Evolutionary conservation across 2,888 invertebrate genomes (phyloP), one percentile per base, ranked within the genome.

Genomic region (Sturmia bella): DNA sequence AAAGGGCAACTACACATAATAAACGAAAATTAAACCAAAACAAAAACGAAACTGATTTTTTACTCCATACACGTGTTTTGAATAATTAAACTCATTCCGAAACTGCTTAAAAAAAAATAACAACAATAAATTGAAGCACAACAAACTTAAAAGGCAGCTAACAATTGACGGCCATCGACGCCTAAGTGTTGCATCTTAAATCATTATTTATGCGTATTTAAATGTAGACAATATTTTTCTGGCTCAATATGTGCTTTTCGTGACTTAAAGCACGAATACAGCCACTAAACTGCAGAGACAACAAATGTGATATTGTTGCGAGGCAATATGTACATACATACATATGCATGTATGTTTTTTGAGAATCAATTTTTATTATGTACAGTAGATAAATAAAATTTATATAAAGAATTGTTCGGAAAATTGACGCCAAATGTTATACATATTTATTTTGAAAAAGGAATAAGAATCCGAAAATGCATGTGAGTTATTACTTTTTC

Each of bases 21-120:
- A 66, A 56, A 15, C 43, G 5, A 39, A 61, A 43, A 64, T 37
- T 37, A 32, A 68, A 56, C 19, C 41, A 48, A 56, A 63, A 61
- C 12, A 66, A 66, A 68, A 66, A 64, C 13, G 52, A 80, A 80
- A 80, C 27, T 52, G 32, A 69, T 57, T 74, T 72, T 63, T 76
- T 69, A 17, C 15, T 37, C 11, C 4, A 56, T 37, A 66, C 45
- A 81, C 77, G 56, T 61, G 56, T 32, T 68, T 21, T 45, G 69
- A 73, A 81, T 76, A 63, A 68, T 63, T 43, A 68, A 63, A 64
- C 56, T 56, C 39, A 17, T 15, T 59, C 63, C 69, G 70, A 63
- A 69, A 45, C 15, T 15, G 15, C 39, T 57, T 37, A 12, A 48
- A 61, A 52, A 50, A 54, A 27, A 54, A 11, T 37, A 70, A 54